Evolutionary conservation across 2,888 invertebrate genomes (phyloP), one percentile per base, ranked within the genome.

Genomic region (Fragum fragum): DNA sequence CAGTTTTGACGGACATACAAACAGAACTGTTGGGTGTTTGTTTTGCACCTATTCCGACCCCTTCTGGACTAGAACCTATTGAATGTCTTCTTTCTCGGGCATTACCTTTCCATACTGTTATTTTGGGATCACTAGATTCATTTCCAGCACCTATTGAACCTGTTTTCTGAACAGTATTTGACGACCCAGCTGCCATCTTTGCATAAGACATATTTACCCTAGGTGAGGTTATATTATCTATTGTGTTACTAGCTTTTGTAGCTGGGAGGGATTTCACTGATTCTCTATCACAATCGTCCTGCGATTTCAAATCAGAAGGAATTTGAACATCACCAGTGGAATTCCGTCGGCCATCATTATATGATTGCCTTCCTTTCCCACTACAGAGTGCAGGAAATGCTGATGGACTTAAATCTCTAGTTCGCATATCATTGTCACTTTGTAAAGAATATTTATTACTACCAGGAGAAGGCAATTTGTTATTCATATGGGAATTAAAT

Each of bases 191-290:
- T 73, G 91, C 92, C 85, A 92, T 92, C 80, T 87, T 91, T 80
- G 93, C 93, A 87, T 92, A 93, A 21, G 92, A 92, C 68, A 90
- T 79, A 70, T 87, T 86, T n/a, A 90, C 87, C 39, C 86, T 71
- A 16, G 89, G 88, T 26, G 87, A 89, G 16, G 5, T 5, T 26
- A 79, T 32, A 55, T 61, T 75, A 26, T 85, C 85, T 39, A 59
- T 77, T 36, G 63, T 61, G 57, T 72, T 73, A 72, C 80, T 75
- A 52, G 82, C 85, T 68, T 87, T 85, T 55, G 86, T 87, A 47
- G 89, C 90, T 23, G 93, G 93, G 59, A 93, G 86, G 21, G 93
- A 93, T 82, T 92, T 93, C 52, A 92, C 92, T 11, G 93, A 93
- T 71, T 92, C 93, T 52, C 90, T 87, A 79, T 93, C 93, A 88